Evolutionary conservation across 2,888 invertebrate genomes (phyloP).

Genomic region (Phyto melanocephala): DNA sequence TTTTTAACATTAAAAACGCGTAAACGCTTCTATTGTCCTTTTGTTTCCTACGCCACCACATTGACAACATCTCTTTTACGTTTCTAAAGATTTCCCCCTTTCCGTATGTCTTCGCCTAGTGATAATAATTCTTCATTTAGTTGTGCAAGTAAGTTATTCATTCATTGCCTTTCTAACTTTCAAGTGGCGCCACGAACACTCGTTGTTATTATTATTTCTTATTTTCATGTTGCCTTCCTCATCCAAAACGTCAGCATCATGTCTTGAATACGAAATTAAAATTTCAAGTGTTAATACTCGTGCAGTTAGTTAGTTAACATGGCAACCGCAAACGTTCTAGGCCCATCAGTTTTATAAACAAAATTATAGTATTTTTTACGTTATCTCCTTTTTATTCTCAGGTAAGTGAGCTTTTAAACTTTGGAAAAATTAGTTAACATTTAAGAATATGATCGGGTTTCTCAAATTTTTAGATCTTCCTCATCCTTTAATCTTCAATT

Average conservation of each 20-base stretch:
- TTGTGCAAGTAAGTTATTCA: constrained; percentile 9
- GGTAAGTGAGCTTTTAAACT: no score
- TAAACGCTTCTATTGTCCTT: constrained; percentile 60
- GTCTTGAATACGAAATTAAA: constrained; percentile 67
- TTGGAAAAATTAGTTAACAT: no score
- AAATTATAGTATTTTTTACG: no score
- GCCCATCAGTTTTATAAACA: no score
- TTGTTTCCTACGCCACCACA: neutral
- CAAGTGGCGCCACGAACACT: constrained; percentile 64
- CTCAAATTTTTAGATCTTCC: no score
- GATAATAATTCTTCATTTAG: constrained; percentile 60
- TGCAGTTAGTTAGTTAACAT: constrained; percentile 48
- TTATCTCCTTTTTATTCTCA: no score
- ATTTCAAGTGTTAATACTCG: constrained; percentile 64
- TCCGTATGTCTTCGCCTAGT: neutral
- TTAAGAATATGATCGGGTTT: no score
- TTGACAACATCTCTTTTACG: neutral
- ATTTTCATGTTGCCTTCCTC: constrained; percentile 18
- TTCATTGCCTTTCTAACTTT: constrained; percentile 64
- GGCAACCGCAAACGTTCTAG: constrained; percentile 36
- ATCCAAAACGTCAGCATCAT: constrained; percentile 58
- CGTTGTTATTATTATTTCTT: constrained; percentile 32
- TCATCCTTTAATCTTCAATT: no score
- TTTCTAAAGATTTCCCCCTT: neutral
- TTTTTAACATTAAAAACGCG: constrained; percentile 50